Evolutionary conservation across 1,140 invertebrate genomes (phyloP), one percentile per base, ranked within the genome.

Genomic region (Diachasma alloeum): DNA sequence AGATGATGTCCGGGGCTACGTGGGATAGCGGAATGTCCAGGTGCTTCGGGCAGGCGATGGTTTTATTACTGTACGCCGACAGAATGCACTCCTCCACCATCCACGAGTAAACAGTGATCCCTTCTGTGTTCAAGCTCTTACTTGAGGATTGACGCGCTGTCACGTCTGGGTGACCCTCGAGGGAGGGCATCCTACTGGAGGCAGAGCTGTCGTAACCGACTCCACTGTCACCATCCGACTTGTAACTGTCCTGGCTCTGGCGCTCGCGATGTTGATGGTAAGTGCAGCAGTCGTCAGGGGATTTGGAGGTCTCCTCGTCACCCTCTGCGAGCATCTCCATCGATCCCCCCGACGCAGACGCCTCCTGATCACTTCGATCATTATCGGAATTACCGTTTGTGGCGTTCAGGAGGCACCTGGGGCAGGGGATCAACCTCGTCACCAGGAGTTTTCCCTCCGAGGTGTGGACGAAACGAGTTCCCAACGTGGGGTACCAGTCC

Each of bases 401-500:
- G 6, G 87, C 87, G 69, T 84, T 85, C 4, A 89, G 85, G 74
- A 97, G 88, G 87, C 98, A 99, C 8, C 93, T 91, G 0, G 96
- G 95, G 88, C 98, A 99, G 0, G 97, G 96, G 59, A 99, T 94
- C 19, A 99, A 84, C n/a, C 98, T 91, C 0, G 97, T 99, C 10
- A 99, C 96, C 26, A 99, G 89, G 85, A 98, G 96, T 79, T 96
- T 94, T 0, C 98, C 98, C 86, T 98, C 97, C 0, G 97, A 98
- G 0, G 97, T 99, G 85, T 99, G 98, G 0, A 98, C 97, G 90
- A 99, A 99, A 56, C 98, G 92, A 0, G 98, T 99, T 6, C 98
- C 95, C 59, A 98, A 90, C 0, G 96, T 96, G 0, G 97, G 97
- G 90, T 98, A 99, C 98, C 98, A 99, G 88, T 99, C 98, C 88